These are phyloP conservation scores for Arrhopalites spinosus DNA, from an alignment of 2,888 invertebrate genomes.

Conservation along the genomic window DNA sequence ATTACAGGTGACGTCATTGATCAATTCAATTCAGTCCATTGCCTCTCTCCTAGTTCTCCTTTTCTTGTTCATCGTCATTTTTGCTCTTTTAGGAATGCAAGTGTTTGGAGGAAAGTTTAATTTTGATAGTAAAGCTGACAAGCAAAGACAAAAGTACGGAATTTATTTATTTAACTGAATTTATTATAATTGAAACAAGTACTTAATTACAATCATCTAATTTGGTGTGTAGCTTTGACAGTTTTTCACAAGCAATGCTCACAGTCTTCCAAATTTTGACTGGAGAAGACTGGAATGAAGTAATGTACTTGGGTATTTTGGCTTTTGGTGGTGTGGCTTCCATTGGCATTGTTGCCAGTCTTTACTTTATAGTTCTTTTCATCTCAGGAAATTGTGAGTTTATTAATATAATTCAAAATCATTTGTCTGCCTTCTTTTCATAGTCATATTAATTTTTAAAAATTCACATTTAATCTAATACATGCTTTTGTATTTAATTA, in stretches of 20 bases:
- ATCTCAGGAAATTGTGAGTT: conserved; percentile 94
- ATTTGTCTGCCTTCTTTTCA: no score
- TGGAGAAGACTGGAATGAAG: conserved; percentile 56
- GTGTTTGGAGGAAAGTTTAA: conserved; percentile 99
- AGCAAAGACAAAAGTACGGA: conserved; percentile 97
- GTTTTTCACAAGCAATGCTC: conserved; percentile 96
- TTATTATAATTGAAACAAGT: no score
- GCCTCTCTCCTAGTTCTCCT: conserved; percentile 77
- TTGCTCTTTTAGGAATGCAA: conserved; percentile 99
- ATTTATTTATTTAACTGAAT: no score
- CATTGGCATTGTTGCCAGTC: conserved; percentile 87
- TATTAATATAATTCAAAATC: not conserved
- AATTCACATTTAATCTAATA: not conserved
- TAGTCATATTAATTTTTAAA: not conserved
- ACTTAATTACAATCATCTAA: not conserved
- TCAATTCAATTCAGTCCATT: conserved; percentile 68
- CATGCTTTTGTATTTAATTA: not conserved
- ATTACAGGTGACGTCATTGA: conserved; percentile 64
- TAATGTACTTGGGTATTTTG: conserved; percentile 64
- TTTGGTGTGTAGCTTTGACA: conserved; percentile 74
- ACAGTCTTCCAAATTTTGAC: conserved; percentile 85
- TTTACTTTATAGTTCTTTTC: conserved; percentile 98
- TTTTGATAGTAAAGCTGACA: conserved; percentile 76
- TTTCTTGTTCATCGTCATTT: conserved; percentile 99
- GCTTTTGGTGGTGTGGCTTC: conserved; percentile 66